Evolutionary conservation across 2,888 invertebrate species (phyloP), one percentile per base, ranked within the genome.

Genomic region (Drosophila leonis): DNA sequence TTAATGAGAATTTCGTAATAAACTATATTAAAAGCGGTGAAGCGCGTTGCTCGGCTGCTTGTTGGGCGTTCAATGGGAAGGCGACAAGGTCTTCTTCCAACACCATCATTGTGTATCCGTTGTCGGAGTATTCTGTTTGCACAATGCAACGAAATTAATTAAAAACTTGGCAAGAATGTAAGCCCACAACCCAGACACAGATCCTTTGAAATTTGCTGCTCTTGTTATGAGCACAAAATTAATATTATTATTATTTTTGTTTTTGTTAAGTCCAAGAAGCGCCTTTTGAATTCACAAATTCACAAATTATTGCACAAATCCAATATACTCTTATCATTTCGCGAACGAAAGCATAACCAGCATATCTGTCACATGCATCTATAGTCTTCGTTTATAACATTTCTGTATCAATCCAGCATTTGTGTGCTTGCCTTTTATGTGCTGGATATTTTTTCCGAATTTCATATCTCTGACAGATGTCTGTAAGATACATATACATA

Each of bases 81-180:
- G 35, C 49, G 57, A 48, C 33, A 60, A 27, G 35, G 44, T n/a
- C 27, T 63, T 12, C 37, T 39, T 46, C 46, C 46, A 52, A 48
- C 41, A 62, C 20, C 42, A 55, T 61, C 44, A 65, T 20, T 27
- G 46, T 29, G 27, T 13, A 33, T 73, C 35, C 59, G 35, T 62
- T 71, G 80, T 71, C 54, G 44, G 42, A 56, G 33, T 64, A n/a
- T 18, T n/a, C 37, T 55, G 61, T 64, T 65, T 62, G 65, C 52
- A 60, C 63, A 57, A 56, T 69, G 65, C 64, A 70, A 64, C 52
- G 46, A 73, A 81, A 77, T 73, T 81, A 78, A 78, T 78, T 81
- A 78, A 81, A 78, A 78, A 63, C 64, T 69, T 73, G 65, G 41
- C 46, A 31, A 31, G 37, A 63, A 54, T 65, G 59, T 35, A 35